Evolutionary conservation across 2,888 invertebrate species (phyloP).

Genomic region (Prosopocoilus inquinatus): DNA sequence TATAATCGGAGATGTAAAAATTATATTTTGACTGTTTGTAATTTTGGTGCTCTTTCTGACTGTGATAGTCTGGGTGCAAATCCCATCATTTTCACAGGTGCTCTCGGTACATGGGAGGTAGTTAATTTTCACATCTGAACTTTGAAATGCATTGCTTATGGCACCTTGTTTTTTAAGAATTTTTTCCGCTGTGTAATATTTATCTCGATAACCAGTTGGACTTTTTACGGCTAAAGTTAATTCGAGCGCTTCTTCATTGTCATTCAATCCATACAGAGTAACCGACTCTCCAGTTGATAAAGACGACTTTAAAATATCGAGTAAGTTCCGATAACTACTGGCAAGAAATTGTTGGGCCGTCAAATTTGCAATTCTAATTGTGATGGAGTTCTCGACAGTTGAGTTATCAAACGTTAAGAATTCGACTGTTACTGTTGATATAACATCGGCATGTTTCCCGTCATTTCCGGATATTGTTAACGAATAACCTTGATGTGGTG

Average conservation of each 20-base stretch:
- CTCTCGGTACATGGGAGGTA: conserved; percentile 74
- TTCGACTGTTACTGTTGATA: conserved; percentile 82
- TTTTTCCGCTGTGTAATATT: conserved; percentile 63
- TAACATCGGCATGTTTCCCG: conserved; percentile 81
- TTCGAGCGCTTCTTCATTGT: conserved; percentile 65
- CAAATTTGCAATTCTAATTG: conserved; percentile 71
- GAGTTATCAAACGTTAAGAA: conserved; percentile 77
- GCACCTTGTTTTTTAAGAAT: conserved; percentile 65
- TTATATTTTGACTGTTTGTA: conserved; percentile 75
- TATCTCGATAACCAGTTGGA: conserved; percentile 61
- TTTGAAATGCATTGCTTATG: conserved; percentile 63
- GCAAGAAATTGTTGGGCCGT: conserved; percentile 74
- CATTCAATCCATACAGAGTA: conserved; percentile 72
- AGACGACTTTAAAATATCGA: conserved; percentile 68
- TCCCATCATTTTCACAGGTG: conserved; percentile 76
- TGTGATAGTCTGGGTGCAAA: conserved; percentile 69
- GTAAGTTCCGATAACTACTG: conserved; percentile 70
- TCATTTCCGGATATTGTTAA: conserved; percentile 86
- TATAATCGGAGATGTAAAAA: conserved; percentile 80
- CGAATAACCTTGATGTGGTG: conserved; percentile 70
- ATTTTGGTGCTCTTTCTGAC: conserved; percentile 71
- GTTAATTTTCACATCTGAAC: conserved; percentile 62
- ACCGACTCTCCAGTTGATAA: conserved; percentile 64
- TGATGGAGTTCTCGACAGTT: conserved; percentile 81
- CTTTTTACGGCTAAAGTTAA: conserved; percentile 66